These are phyloP conservation scores for Actenoides lindsayi DNA, from an alignment of 2,113 vertebrate species.

Conservation along the genomic window DNA sequence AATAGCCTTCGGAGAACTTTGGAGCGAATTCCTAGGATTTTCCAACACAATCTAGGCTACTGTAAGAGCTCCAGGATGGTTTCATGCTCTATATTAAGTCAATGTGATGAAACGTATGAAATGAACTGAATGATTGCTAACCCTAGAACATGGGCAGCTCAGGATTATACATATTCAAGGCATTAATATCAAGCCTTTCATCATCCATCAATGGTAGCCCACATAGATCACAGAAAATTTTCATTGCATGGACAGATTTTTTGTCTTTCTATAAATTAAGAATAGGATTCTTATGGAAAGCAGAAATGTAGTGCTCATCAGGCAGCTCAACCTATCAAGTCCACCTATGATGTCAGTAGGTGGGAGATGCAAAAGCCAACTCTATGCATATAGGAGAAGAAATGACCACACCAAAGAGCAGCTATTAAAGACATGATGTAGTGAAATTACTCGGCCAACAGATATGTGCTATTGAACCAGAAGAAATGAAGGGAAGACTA, in stretches of 20 bases:
- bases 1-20: constrained; percentile 30
- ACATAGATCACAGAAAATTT: constrained; percentile 64
- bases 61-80: neutral
- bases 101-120: constrained; percentile 30
- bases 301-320: neutral
- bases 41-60: neutral
- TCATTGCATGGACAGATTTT: constrained; percentile 58
- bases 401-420: neutral
- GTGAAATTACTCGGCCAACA: neutral
- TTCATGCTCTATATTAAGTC: constrained; percentile 16
- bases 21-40: constrained; percentile 38
- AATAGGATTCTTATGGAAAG: constrained; percentile 26
- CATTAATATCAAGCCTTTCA: constrained; percentile 51
- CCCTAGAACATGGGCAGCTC: constrained; percentile 12
- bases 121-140: constrained; percentile 47
- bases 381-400: neutral
- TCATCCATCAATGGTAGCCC: constrained; percentile 48
- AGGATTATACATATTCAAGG: constrained; percentile 16
- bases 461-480: neutral
- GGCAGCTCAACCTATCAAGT: neutral
- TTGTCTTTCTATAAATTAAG: constrained; percentile 49
- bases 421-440: neutral
- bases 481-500: neutral
- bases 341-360: neutral
- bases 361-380: neutral